These are phyloP conservation scores for Thamnaconus septentrionalis DNA, from an alignment of 2,113 vertebrate genomes.

Conservation along the genomic window DNA sequence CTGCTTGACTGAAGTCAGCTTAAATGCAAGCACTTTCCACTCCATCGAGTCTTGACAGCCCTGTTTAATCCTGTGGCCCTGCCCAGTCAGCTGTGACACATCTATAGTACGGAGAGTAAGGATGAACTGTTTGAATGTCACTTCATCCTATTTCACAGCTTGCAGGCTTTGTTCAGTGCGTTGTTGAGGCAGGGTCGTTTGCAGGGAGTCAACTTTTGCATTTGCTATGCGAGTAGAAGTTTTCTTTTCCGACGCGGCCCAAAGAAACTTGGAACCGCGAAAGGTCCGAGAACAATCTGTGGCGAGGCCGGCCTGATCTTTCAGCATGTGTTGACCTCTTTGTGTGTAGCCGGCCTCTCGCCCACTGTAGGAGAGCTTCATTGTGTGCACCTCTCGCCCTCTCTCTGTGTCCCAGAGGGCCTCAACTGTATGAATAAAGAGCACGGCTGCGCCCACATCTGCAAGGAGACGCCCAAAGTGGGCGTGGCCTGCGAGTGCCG, in stretches of 20 bases:
- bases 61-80: constrained; percentile 52
- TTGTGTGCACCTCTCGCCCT: constrained; percentile 63
- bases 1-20: constrained; percentile 58
- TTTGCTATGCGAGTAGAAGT: too few species aligned
- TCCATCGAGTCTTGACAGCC: constrained; percentile 58
- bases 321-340: constrained; percentile 47
- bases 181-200: neutral
- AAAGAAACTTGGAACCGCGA: constrained; percentile 30
- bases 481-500: constrained; percentile 93
- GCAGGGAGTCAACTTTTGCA: neutral
- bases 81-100: constrained; percentile 53
- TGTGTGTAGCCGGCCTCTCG: constrained; percentile 42
- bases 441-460: constrained; percentile 95
- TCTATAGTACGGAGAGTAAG: constrained; percentile 16
- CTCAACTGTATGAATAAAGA: constrained; percentile 99
- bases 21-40: constrained; percentile 67
- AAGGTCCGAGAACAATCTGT: constrained; percentile 60
- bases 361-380: constrained; percentile 70
- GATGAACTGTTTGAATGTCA: constrained; percentile 24
- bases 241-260: too few species aligned
- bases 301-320: constrained; percentile 61
- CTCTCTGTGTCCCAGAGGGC: constrained; percentile 83
- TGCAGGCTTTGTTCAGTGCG: neutral
- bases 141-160: constrained; percentile 27
- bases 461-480: constrained; percentile 91